A percentile compares a stretch with the other conserved stretches of the same genome.
phyloP scores from a whole-genome alignment of 2,113 vertebrate genomes.

The Pycnonotus jocosus region DNA sequence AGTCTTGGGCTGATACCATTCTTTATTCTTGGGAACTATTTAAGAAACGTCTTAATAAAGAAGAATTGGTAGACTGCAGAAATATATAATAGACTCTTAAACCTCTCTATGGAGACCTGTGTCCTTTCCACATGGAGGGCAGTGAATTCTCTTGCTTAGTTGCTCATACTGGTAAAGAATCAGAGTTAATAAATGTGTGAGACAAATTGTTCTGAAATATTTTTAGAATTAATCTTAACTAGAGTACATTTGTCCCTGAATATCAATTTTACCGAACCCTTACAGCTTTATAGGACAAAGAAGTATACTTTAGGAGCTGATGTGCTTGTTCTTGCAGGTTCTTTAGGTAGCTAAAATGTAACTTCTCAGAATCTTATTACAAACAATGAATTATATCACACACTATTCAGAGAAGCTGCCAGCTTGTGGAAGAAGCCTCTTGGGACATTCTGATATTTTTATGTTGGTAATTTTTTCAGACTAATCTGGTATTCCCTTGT shows the following conservation, averaged over 20 bases:
- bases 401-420: neutral
- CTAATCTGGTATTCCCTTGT: neutral
- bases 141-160: neutral
- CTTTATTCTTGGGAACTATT: neutral
- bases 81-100: neutral
- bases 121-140: neutral
- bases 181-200: slow-evolving; percentile 12
- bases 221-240: slow-evolving; percentile 48
- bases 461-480: neutral
- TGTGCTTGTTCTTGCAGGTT: slow-evolving; percentile 60
- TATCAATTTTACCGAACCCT: slow-evolving; percentile 26
- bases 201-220: slow-evolving; percentile 59
- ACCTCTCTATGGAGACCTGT: neutral
- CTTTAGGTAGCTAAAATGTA: slow-evolving; percentile 48
- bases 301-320: slow-evolving; percentile 17
- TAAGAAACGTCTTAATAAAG: slow-evolving; percentile 5
- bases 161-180: slow-evolving; percentile 23
- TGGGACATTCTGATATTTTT: slow-evolving; percentile 14
- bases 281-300: slow-evolving; percentile 16
- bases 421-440: neutral
- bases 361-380: slow-evolving; percentile 29
- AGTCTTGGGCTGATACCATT: neutral
- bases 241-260: slow-evolving; percentile 17
- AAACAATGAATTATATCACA: slow-evolving; percentile 48
- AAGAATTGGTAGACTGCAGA: neutral